These are phyloP conservation scores for Acanthiza pusilla DNA, from an alignment of 2,797 vertebrate genomes.

Conservation along the genomic window DNA sequence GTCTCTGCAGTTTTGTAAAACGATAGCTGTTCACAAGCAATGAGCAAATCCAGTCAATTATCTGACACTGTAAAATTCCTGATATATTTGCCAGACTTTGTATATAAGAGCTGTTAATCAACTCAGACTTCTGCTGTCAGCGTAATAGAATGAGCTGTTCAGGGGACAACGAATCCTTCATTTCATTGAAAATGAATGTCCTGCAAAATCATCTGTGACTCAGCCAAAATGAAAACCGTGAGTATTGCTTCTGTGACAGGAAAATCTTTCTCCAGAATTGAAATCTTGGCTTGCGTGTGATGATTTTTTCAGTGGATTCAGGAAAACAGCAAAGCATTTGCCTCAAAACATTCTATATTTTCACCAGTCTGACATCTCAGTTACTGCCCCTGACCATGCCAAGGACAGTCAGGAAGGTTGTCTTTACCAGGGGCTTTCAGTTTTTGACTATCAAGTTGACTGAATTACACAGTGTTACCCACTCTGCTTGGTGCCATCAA, in stretches of 20 bases:
- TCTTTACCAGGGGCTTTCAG: not conserved
- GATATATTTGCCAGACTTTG: not conserved
- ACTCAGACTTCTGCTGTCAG: not conserved
- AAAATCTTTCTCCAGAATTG: not conserved
- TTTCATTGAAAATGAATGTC: not conserved
- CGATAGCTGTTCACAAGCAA: not conserved
- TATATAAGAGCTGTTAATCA: not conserved
- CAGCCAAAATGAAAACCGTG: constrained; percentile 24
- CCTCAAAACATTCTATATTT: not conserved
- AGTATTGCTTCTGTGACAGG: not conserved
- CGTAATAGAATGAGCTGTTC: not conserved
- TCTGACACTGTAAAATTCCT: not conserved
- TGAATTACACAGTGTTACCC: not conserved
- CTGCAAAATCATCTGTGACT: constrained; percentile 45
- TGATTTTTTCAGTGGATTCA: not conserved
- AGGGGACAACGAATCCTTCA: not conserved
- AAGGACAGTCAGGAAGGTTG: not conserved
- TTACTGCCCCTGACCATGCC: not conserved
- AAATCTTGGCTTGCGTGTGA: not conserved
- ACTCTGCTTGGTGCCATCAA: not conserved
- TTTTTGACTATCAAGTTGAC: not conserved
- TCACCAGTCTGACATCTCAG: not conserved
- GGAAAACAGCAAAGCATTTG: not conserved
- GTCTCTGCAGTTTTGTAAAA: not conserved
- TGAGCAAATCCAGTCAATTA: not conserved